These are phyloP conservation scores for Heliothis virescens DNA, from an alignment of 1,140 invertebrate species.

Conservation along the genomic window DNA sequence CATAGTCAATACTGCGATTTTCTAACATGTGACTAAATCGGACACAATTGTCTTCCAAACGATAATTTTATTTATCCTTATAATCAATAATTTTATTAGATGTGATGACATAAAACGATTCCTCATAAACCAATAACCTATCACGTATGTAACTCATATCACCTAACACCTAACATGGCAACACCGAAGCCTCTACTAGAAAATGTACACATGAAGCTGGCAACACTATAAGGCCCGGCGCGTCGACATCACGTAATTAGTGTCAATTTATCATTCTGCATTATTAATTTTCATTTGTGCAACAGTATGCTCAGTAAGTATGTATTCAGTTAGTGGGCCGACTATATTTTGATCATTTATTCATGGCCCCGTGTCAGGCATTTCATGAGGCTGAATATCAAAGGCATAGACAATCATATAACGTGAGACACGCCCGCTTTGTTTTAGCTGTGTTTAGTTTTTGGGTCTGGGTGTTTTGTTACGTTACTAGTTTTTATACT, in stretches of 20 bases:
- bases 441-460: slow-evolving; percentile 5
- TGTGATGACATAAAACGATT: no score
- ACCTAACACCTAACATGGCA: not conserved
- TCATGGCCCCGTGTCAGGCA: slow-evolving; percentile 67
- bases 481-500: no score
- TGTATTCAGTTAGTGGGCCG: slow-evolving; percentile 69
- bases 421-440: slow-evolving; percentile 38
- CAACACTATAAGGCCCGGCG: slow-evolving; percentile 35
- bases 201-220: slow-evolving; percentile 1
- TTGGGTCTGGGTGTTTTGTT: no score
- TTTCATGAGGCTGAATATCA: slow-evolving; percentile 66
- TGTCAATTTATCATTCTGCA: slow-evolving; percentile 82
- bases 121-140: not conserved
- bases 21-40: no score
- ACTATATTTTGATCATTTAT: slow-evolving; percentile 81
- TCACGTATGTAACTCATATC: not conserved
- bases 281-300: slow-evolving; percentile 84
- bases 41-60: no score
- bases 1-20: no score
- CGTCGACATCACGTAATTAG: slow-evolving; percentile 72
- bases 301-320: slow-evolving; percentile 53
- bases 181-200: slow-evolving; percentile 5
- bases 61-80: no score
- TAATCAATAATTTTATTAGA: no score
- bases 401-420: slow-evolving; percentile 63